Evolutionary conservation across 2,797 vertebrate species (phyloP), one percentile per base, ranked within the genome.

Genomic region (Paedocypris micromegethes): DNA sequence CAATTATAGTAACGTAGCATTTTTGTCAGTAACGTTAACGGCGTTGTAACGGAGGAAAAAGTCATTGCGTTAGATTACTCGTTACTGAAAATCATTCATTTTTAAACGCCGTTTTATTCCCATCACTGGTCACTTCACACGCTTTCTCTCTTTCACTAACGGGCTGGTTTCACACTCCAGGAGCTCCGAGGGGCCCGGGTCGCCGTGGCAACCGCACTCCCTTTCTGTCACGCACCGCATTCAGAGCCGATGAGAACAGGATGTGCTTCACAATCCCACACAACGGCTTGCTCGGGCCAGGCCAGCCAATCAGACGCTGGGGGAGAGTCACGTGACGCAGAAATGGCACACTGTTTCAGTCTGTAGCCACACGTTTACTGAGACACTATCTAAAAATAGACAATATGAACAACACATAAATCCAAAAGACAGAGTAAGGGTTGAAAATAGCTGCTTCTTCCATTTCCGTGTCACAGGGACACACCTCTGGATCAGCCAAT

Each of bases 211-310:
- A 78, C 74, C 48, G 59, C 23, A 52, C 52, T 62, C 66, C 64
- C 62, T 40, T 64, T 80, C 53, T 62, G 64, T 43, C 43, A 47
- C 23, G 73, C 71, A 66, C 43, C 68, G 58, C 38, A 44, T 58
- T 55, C 40, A 37, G 59, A 64, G 68, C 79, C 72, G 67, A 78
- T 73, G 74, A 69, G 70, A 73, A 78, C 72, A 72, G 74, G 76
- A 76, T 66, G 72, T 73, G 72, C 70, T 67, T 45, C 57, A 56
- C 58, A 72, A 38, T 62, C 59, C 39, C 7, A 63, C 70, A 56
- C 57, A 56, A 59, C 58, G 47, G 46, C 45, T 6, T 48, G 6
- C 53, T 54, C 60, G 45, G n/a, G 6, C 64, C 42, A 47, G 9
- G 42, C 53, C 68, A 56, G 53, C 57, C 58, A 59, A 66, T 60